Conservation (phyloP, 2,113 vertebrate species). For the Xiphophorus couchianus region DNA sequence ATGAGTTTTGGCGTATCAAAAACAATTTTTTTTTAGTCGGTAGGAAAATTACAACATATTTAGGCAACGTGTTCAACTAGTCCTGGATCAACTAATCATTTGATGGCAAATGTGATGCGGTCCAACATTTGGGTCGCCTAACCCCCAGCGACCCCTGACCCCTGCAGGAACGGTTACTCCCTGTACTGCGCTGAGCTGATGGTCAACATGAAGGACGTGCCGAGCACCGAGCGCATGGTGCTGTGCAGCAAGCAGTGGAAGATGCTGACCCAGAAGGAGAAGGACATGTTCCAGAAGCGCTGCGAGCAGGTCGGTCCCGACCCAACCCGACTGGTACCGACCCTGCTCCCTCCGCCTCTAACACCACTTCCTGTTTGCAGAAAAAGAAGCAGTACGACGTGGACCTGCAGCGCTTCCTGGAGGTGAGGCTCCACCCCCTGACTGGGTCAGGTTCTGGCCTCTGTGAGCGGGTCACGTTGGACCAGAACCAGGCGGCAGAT, state of each 20-base stretch:
- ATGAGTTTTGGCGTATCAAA: too few relatives aligned
- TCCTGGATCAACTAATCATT: too few relatives aligned
- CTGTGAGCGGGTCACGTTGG: too few relatives aligned
- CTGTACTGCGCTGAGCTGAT: conserved; percentile 85
- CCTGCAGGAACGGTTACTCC: conserved; percentile 80
- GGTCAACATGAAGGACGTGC: conserved; percentile 87
- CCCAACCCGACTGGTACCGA: background rate
- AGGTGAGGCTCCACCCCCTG: conserved; percentile 60
- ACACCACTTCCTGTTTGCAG: conserved; percentile 43
- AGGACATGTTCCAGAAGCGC: conserved; percentile 85
- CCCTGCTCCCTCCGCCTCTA: background rate
- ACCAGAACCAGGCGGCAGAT: too few relatives aligned
- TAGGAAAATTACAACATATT: too few relatives aligned
- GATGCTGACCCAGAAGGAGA: conserved; percentile 84
- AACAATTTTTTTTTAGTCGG: too few relatives aligned
- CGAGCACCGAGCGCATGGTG: conserved; percentile 84
- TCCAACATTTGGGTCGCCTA: too few relatives aligned
- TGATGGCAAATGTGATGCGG: too few relatives aligned
- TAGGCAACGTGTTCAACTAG: too few relatives aligned
- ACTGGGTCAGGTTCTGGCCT: background rate
- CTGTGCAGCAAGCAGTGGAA: conserved; percentile 86
- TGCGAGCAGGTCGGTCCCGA: conserved; percentile 79
- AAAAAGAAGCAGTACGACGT: conserved; percentile 85
- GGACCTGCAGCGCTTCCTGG: conserved; percentile 82
- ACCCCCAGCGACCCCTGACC: too few relatives aligned